Conservation (phyloP, 53 echinoderm and acorn worm genomes). For the Echinometra lucunter region DNA sequence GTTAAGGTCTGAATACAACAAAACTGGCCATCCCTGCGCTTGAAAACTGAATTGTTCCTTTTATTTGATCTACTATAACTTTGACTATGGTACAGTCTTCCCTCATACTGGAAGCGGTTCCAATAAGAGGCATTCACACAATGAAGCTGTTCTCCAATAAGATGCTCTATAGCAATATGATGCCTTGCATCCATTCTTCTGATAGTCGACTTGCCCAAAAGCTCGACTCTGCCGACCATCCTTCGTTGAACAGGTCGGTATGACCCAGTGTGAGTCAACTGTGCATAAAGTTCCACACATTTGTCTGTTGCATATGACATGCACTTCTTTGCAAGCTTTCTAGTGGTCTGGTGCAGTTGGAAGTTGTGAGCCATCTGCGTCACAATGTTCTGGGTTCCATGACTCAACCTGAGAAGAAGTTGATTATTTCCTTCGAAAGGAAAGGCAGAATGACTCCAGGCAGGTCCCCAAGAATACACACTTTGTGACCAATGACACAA, state of each 20-base stretch:
- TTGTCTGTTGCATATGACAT: neutral
- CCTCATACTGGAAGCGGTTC: neutral
- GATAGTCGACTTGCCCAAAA: neutral
- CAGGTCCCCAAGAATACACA: neutral
- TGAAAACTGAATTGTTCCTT: neutral
- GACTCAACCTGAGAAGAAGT: neutral
- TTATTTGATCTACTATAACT: neutral
- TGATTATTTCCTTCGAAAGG: neutral
- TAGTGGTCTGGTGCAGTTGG: neutral
- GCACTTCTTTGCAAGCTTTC: neutral
- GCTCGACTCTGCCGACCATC: neutral
- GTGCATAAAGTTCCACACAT: neutral
- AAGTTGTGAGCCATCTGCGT: neutral
- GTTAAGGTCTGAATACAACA: neutral
- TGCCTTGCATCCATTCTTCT: neutral
- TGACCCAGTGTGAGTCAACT: neutral
- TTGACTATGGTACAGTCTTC: neutral
- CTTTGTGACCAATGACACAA: neutral
- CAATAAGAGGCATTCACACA: neutral
- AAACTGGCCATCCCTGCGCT: neutral
- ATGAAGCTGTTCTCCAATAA: neutral
- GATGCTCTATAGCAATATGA: neutral
- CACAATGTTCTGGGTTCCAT: neutral
- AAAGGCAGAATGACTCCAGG: slow-evolving; percentile 2
- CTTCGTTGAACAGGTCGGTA: neutral